A percentile compares a stretch with the other conserved stretches of the same genome.
Conservation (phyloP, 2,888 invertebrate genomes). For the Morinoia aosen region DNA sequence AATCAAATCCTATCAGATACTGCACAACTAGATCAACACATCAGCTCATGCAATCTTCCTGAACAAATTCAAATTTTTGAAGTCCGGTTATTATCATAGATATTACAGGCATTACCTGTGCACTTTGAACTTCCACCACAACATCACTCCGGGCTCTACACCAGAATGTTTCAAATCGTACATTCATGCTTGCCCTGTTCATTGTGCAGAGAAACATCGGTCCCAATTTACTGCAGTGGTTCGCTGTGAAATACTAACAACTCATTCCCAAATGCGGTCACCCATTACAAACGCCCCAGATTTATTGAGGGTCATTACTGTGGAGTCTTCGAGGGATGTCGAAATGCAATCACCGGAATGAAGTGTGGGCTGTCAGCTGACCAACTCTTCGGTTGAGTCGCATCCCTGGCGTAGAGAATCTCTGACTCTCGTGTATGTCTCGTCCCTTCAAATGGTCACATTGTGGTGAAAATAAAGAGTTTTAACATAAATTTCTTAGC, state of each 20-base stretch:
- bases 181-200: not conserved
- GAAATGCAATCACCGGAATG: not conserved
- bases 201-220: not conserved
- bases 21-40: too few species aligned
- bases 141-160: not conserved
- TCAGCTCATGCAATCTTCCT: not conserved
- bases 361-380: not conserved
- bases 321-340: not conserved
- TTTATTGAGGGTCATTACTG: not conserved
- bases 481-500: not conserved
- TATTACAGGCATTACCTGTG: not conserved
- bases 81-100: not conserved
- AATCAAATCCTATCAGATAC: too few species aligned
- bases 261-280: not conserved
- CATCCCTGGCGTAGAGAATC: not conserved
- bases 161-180: not conserved
- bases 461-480: not conserved
- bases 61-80: not conserved
- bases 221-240: not conserved
- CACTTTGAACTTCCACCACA: not conserved
- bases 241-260: not conserved
- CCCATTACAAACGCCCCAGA: not conserved
- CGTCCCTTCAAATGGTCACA: not conserved
- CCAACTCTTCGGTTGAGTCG: not conserved
- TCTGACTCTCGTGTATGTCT: not conserved